Conservation (phyloP, 53 echinoderm and acorn worm species). For the Luidia sarsii region DNA sequence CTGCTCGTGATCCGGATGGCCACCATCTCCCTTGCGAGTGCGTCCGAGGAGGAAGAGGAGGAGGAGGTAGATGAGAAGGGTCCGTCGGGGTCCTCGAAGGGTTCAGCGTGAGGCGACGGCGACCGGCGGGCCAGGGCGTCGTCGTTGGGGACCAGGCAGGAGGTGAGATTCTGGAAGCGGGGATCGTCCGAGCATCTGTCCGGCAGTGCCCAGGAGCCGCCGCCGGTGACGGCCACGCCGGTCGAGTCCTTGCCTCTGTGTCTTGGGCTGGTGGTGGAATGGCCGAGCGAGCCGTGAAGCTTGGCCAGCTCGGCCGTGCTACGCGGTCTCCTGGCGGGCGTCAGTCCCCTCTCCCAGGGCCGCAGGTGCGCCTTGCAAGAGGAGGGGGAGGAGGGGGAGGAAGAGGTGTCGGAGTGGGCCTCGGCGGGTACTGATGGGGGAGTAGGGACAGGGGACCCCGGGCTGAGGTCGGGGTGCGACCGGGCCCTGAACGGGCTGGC, state of each 20-base stretch:
- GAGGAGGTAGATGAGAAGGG: slow-evolving; percentile 4
- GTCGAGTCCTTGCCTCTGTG: slow-evolving; percentile 46
- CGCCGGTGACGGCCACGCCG: neutral
- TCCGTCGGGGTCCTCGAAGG: neutral
- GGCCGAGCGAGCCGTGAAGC: slow-evolving; percentile 42
- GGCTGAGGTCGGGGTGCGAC: slow-evolving; percentile 28
- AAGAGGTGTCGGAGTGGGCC: neutral
- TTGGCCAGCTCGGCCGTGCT: slow-evolving; percentile 53
- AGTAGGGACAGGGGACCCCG: neutral
- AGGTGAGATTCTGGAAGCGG: slow-evolving; percentile 63
- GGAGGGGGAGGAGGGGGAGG: too few species aligned
- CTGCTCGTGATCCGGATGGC: slow-evolving; percentile 49
- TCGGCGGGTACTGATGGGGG: neutral
- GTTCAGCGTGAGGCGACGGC: neutral
- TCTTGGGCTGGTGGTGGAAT: neutral
- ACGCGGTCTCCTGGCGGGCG: slow-evolving; percentile 51
- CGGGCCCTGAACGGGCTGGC: too few species aligned
- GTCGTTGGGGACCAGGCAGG: slow-evolving; percentile 56
- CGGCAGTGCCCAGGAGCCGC: too few species aligned
- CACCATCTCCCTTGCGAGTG: slow-evolving; percentile 33
- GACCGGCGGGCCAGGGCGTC: neutral
- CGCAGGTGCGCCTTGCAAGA: slow-evolving; percentile 12
- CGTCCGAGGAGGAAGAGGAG: neutral
- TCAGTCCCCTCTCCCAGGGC: slow-evolving; percentile 52
- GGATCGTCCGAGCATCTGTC: slow-evolving; percentile 52